phyloP scores from a whole-genome alignment of 2,797 vertebrate genomes.

The Carcharodon carcharias region DNA sequence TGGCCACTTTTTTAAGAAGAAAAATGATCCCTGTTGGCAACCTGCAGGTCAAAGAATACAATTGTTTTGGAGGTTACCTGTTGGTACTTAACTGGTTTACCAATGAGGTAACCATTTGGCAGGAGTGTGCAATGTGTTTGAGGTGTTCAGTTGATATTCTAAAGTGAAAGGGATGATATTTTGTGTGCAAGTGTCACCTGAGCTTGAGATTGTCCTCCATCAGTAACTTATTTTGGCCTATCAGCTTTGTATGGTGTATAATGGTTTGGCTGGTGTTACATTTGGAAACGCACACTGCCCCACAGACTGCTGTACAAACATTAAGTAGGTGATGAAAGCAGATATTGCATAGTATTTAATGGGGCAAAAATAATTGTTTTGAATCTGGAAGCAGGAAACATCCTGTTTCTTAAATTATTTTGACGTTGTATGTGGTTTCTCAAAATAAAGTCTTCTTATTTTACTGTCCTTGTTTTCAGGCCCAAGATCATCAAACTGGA shows the following conservation, averaged over 20 bases:
- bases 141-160: neutral
- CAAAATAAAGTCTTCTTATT: neutral
- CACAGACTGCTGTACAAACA: neutral
- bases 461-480: constrained; percentile 55
- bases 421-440: neutral
- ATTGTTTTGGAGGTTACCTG: neutral
- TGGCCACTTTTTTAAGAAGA: neutral
- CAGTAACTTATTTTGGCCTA: neutral
- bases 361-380: neutral
- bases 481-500: constrained; percentile 96
- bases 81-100: no score
- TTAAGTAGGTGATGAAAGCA: neutral
- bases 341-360: neutral
- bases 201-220: neutral
- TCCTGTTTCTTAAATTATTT: neutral
- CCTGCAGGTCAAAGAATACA: neutral
- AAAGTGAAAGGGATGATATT: neutral
- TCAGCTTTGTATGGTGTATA: neutral
- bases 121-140: neutral
- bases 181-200: neutral
- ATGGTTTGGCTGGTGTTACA: neutral
- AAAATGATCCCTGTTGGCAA: neutral
- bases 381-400: neutral
- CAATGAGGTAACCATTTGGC: neutral
- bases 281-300: neutral